A percentile compares a stretch with the other conserved stretches of the same genome.
Conservation (phyloP, 1,140 invertebrate species). For the Zaprionus davidi region DNA sequence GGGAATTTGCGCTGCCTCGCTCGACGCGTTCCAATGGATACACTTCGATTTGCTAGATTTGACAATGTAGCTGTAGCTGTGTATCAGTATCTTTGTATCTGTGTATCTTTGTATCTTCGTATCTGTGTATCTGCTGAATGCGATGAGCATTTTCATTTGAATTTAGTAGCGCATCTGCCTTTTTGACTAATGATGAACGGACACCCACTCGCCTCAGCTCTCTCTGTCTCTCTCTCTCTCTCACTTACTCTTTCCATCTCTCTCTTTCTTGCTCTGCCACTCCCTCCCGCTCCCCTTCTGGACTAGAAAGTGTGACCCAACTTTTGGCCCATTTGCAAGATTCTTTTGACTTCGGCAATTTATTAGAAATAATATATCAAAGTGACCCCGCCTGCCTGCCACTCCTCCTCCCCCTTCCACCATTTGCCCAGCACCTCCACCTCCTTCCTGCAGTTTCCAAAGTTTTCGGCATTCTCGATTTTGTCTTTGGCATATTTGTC, state of each 20-base stretch:
- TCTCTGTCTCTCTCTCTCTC: background rate
- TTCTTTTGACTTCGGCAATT: slow-evolving; percentile 58
- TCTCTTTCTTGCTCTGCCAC: background rate
- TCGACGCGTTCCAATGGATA: slow-evolving; percentile 63
- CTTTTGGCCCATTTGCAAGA: slow-evolving; percentile 71
- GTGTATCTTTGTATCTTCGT: slow-evolving; percentile 25
- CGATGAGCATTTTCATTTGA: slow-evolving; percentile 59
- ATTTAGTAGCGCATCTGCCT: slow-evolving; percentile 58
- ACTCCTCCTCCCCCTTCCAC: background rate
- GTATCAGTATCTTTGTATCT: background rate
- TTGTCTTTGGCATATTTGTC: slow-evolving; percentile 75
- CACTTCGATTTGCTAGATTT: slow-evolving; percentile 78
- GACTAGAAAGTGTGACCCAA: slow-evolving; percentile 62
- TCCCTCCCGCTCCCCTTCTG: background rate
- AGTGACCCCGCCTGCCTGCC: slow-evolving; percentile 15
- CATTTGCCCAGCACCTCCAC: slow-evolving; percentile 7
- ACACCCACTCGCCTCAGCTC: background rate
- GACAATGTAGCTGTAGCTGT: slow-evolving; percentile 47
- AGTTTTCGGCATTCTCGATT: slow-evolving; percentile 38
- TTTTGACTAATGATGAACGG: slow-evolving; percentile 67
- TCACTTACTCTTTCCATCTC: background rate
- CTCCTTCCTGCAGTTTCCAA: slow-evolving; percentile 22
- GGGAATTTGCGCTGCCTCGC: slow-evolving; percentile 42
- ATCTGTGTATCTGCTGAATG: slow-evolving; percentile 28
- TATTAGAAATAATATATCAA: slow-evolving; percentile 83